These are phyloP conservation scores for Bubo scandiacus DNA, from an alignment of 2,113 vertebrate species.

Conservation along the genomic window DNA sequence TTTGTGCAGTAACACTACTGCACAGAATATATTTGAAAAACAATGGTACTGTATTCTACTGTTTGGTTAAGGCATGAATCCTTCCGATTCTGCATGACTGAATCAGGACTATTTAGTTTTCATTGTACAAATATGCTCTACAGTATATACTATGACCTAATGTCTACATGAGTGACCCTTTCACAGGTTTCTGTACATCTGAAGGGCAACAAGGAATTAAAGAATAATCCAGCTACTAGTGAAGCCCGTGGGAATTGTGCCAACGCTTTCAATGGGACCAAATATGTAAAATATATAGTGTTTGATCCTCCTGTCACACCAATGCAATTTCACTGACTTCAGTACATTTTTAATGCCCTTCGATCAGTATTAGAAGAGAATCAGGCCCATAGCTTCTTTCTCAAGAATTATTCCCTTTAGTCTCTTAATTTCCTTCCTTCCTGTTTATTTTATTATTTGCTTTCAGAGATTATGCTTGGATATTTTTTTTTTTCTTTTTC, in stretches of 20 bases:
- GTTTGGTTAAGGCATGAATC: slow-evolving; percentile 16
- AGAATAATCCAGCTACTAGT: slow-evolving; percentile 41
- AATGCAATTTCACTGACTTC: neutral
- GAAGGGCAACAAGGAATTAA: slow-evolving; percentile 59
- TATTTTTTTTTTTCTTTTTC: neutral
- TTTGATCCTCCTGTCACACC: neutral
- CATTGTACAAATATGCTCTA: slow-evolving; percentile 32
- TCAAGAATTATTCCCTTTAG: neutral
- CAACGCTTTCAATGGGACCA: neutral
- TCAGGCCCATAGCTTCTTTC: neutral
- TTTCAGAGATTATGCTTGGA: neutral
- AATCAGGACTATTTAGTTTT: slow-evolving; percentile 30
- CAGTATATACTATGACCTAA: slow-evolving; percentile 45
- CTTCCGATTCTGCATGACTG: slow-evolving; percentile 50
- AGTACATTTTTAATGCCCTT: neutral
- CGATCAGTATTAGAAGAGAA: neutral
- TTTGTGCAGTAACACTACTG: neutral
- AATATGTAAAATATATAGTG: neutral
- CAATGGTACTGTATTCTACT: neutral
- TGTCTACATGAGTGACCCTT: slow-evolving; percentile 48
- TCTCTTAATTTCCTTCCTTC: neutral
- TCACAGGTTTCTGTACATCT: slow-evolving; percentile 46
- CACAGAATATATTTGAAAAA: neutral
- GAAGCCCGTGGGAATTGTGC: neutral
- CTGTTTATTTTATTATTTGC: neutral